Base-by-base conservation (phyloP, 2,113 vertebrate genomes). In the Plecturocebus donacophilus region DNA sequence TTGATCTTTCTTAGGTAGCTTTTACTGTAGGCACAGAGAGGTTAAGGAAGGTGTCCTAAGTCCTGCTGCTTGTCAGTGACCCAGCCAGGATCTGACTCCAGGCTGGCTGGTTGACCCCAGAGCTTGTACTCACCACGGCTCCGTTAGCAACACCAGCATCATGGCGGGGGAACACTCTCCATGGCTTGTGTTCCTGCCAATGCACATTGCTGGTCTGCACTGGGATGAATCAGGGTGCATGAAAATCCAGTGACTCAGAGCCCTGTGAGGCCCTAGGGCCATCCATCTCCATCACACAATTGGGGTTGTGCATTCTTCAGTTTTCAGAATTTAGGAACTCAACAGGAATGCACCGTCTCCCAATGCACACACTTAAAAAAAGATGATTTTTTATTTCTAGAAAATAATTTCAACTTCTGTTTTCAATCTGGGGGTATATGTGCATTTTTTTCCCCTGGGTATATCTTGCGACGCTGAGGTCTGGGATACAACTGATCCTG, bases 141-240 rank as follows among this genome's bases (percentile, higher is more conserved):
- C 35, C 20, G 2, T 25, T 27, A 52, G 47, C 68, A 10, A 4
- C 5, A 5, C 2, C 0, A 17, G 8, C 3, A 13, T 40, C 20
- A 2, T 9, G 13, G 47, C 47, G 0, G 64, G 38, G 0, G 8
- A 27, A 13, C 2, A 2, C 6, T 56, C 16, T 16, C 58, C 12
- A 9, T 0, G 8, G 27, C 54, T 42, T 8, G 19, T 0, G 11
- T 6, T 49, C 17, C 58, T 40, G 12, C 45, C 27, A 0, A 2
- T 40, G 32, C 0, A 27, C 38, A 1, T 17, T 0, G 1, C 52
- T 13, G 66, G 21, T 64, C 12, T 3, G 68, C 6, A 5, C 30
- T 20, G 16, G 16, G n/a, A 71, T 54, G 52, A 80, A 11, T 30
- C 12, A 32, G 13, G 61, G 61, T 17, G 38, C 23, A 5, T 61